These are phyloP conservation scores for Rotaria sp. DNA, from an alignment of 2,888 invertebrate species.

Conservation along the genomic window DNA sequence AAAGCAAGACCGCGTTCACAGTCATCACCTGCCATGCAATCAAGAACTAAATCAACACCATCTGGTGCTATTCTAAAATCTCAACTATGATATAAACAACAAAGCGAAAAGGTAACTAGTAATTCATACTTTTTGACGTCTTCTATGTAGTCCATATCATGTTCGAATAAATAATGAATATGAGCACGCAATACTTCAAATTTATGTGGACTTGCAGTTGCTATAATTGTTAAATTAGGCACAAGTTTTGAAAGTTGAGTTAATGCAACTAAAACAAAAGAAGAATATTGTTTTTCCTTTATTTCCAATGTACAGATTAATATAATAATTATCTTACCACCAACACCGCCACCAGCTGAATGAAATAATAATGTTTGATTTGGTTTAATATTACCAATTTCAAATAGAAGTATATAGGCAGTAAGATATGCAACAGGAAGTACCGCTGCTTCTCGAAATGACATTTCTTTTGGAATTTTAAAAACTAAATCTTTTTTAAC, in stretches of 20 bases:
- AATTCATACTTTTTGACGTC: constrained; percentile 74
- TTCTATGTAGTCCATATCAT: constrained; percentile 71
- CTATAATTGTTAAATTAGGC: constrained; percentile 72
- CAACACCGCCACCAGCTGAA: constrained; percentile 76
- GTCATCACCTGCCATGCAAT: constrained; percentile 80
- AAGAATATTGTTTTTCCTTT: neutral
- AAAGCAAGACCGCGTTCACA: constrained; percentile 75
- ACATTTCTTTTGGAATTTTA: constrained; percentile 68
- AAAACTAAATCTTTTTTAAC: constrained; percentile 62
- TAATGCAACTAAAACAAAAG: constrained; percentile 60
- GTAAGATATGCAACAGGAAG: constrained; percentile 78
- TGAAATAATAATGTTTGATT: constrained; percentile 77
- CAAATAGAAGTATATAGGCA: constrained; percentile 75
- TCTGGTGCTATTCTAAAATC: constrained; percentile 51
- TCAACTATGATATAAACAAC: constrained; percentile 33
- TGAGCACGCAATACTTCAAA: constrained; percentile 69
- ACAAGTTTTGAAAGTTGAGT: constrained; percentile 74
- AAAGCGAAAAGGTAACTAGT: neutral
- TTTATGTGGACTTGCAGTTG: constrained; percentile 75
- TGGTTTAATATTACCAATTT: constrained; percentile 69
- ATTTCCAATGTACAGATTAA: constrained; percentile 64
- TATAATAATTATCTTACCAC: constrained; percentile 58
- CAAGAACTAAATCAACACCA: constrained; percentile 77
- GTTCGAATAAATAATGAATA: constrained; percentile 72
- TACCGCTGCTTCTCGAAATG: constrained; percentile 71